Base-by-base conservation (phyloP, 2,888 invertebrate species). In the Hoplodrina blanda region DNA sequence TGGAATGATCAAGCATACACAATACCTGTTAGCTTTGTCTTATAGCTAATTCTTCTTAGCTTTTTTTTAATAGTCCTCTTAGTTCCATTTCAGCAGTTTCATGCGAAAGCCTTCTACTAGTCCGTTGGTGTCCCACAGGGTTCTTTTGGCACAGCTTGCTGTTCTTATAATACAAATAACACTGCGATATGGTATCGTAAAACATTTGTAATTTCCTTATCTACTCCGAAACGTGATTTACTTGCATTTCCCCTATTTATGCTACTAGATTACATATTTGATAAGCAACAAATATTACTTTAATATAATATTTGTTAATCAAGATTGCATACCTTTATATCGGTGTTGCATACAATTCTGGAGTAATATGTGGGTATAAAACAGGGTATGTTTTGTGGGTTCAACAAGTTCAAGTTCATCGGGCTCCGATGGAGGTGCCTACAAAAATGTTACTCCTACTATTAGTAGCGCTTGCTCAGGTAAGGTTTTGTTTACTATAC, bases 361-460 rank as follows among this genome's bases (percentile, higher is more conserved):
- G 88, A 84, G 92, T 87, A 93, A 93, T 90, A 88, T 83, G 76
- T 82, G 57, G 49, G 86, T 94, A 95, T 94, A 94, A 88, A 94
- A 87, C 78, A 83, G 75, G 76, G 76, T 70, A 73, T 69, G 17
- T 68, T 63, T 74, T 69, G 61, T 59, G 52, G 57, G 69, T 61
- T 67, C 62, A 54, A 68, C 85, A 90, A 90, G 87, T 91, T 76
- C 76, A 78, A 85, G 78, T 84, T 37, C 76, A 73, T 78, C 81
- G 78, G 85, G 89, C 91, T 90, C 87, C 89, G 74, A 85, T 83
- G 87, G 85, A 83, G 91, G 90, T 89, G 91, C 84, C 88, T 76
- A 80, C 72, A 65, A 89, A 84, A 68, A 85, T 90, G 75, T 76
- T 91, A 15, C 65, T 91, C 52, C 76, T 94, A 57, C 76, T 93